Evolutionary conservation across 2,888 invertebrate genomes (phyloP).

Genomic region (Allophyes oxyacanthae): DNA sequence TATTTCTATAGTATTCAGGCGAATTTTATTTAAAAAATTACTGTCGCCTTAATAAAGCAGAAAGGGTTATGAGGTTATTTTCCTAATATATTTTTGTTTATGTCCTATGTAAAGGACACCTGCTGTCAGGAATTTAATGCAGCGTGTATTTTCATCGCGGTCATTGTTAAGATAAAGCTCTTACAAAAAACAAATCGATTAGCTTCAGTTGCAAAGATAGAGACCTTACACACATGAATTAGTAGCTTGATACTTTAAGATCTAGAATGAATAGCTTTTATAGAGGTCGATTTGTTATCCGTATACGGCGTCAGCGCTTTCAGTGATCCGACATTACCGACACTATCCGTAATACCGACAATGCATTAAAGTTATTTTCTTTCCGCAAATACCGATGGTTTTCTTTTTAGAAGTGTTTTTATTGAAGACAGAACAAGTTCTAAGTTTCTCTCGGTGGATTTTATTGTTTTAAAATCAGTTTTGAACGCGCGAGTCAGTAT

Average conservation of each 20-base stretch:
- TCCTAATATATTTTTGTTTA: no score
- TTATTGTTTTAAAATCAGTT: no score
- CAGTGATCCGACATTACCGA: constrained; percentile 27
- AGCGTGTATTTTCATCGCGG: constrained; percentile 24
- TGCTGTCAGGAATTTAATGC: not conserved
- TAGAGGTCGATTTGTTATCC: constrained; percentile 33
- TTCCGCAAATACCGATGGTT: constrained; percentile 17
- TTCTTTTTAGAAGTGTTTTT: not conserved
- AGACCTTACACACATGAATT: constrained; percentile 19
- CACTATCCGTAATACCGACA: constrained; percentile 32
- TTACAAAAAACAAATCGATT: no score
- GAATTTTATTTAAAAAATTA: no score
- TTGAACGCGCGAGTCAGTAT: no score
- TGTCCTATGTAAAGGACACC: no score
- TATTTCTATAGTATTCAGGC: no score
- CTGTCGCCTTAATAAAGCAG: no score
- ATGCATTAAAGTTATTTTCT: constrained; percentile 38
- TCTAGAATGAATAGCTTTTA: constrained; percentile 38
- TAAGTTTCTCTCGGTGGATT: no score
- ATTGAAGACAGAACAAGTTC: constrained; percentile 2
- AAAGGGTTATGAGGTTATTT: no score
- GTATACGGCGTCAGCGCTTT: constrained; percentile 40
- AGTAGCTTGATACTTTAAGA: constrained; percentile 19
- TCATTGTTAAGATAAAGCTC: no score
- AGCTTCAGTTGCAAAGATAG: constrained; percentile 7